phyloP scores from a whole-genome alignment of 2,113 vertebrate species.

The Rhynchomys soricoides region DNA sequence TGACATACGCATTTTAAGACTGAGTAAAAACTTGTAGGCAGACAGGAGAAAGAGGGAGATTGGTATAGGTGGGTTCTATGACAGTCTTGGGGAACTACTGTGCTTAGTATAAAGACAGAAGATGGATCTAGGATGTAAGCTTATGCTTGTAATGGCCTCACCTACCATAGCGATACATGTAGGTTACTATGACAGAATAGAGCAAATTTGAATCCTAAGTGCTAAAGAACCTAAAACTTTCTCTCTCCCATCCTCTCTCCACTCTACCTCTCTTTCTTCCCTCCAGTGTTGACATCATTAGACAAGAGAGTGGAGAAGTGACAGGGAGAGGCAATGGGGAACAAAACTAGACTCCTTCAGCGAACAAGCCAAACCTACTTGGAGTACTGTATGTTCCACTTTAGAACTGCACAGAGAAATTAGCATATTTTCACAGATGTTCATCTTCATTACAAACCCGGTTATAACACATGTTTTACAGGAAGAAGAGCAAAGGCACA shows the following conservation, averaged over 20 bases:
- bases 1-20: neutral
- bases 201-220: neutral
- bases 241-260: neutral
- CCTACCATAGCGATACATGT: neutral
- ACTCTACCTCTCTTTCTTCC: neutral
- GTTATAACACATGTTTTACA: too few species aligned
- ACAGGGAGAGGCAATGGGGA: neutral
- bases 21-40: neutral
- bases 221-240: neutral
- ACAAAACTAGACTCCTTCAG: neutral
- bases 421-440: neutral
- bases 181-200: neutral
- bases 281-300: neutral
- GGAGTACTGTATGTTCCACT: neutral
- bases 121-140: neutral
- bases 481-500: neutral
- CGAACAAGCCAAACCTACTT: neutral
- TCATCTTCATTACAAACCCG: neutral
- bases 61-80: too few species aligned
- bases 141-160: neutral
- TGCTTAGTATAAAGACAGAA: neutral
- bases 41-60: neutral
- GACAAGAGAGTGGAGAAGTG: neutral
- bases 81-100: neutral
- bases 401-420: neutral